Base-by-base conservation (phyloP, 2,797 vertebrate species). In the Thamnophis elegans region DNA sequence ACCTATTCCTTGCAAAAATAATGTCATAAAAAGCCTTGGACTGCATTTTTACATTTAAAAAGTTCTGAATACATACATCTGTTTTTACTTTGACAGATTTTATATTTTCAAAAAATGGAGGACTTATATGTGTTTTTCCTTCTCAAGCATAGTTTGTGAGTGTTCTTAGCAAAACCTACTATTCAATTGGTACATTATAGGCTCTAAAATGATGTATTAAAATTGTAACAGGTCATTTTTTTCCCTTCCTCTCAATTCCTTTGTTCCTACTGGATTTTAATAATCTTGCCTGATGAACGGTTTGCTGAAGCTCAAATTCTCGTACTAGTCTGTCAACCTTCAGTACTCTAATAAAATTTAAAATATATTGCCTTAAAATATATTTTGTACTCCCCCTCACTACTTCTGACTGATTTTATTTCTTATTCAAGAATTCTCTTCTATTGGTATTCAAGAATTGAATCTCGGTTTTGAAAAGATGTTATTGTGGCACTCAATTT, bases 401-500 rank as follows among this genome's bases (percentile, higher is more conserved):
- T 47, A 82, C 36, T 47, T 82, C 20, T 47, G 20, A 47, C 42
- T 82, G 36, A 47, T 82, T 25, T 82, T 82, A 47, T 47, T 82
- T 82, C 42, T 82, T 82, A 25, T 47, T 82, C 36, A 82, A 85
- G 26, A 59, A 82, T 32, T n/a, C 16, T 73, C 68, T 36, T 36
- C 68, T 36, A 36, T 20, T 36, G 16, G 32, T 25, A 47, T 82
- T 82, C 73, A 82, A 51, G 16, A 59, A 58, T 53, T 59, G 47
- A 26, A 18, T n/a, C 42, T 62, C 1, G 54, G 60, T 93, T 93
- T 94, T 94, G 68, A 9, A 89, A 68, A 91, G 91, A 68, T 78
- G 93, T 89, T 92, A 93, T 91, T 85, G 93, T 47, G 36, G 88
- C 58, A 65, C 28, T 92, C 87, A 92, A 20, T 91, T 95, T 93